Evolutionary conservation across 2,888 invertebrate species (phyloP), one percentile per base, ranked within the genome.

Genomic region (Anarsia innoxiella): DNA sequence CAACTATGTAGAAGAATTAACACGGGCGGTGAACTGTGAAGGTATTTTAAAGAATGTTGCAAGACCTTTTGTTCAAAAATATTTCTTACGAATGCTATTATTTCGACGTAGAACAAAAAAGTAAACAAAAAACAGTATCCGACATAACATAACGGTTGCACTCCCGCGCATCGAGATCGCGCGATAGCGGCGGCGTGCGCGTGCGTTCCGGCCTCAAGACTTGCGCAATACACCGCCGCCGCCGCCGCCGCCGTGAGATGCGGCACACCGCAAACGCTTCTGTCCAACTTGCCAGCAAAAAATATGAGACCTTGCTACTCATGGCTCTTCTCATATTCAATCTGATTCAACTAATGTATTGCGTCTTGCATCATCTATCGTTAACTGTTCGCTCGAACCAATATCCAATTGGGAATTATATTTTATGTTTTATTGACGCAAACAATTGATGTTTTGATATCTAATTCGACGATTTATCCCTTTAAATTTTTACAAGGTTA

Each of bases 111-210:
- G 19, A 14, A 36, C 25, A 41, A 38, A 23, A 36, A 38, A 32
- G 35, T 41, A 29, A 35, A 42, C 31, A 42, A 42, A 39, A 42
- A 44, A 30, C 19, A 25, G 8, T 19, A 29, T 32, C 25, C 23
- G 16, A 29, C 27, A 31, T n/a, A n/a, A n/a, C n/a, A n/a, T 45
- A 40, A 39, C 46, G 43, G 46, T 43, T 39, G 38, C 43, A 40
- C 38, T 37, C 25, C 38, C 36, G 37, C 36, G 35, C 38, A 35
- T 38, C 23, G 15, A 40, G 38, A 39, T 36, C 25, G 34, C 32
- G 29, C 32, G 36, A 41, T 39, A 11, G 28, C n/a, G 23, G 9
- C n/a, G 28, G 15, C 15, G 33, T 9, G 32, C 32, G 45, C 40
- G 40, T 34, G 11, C 12, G 13, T 9, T 11, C n/a, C 30, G 12